Evolutionary conservation across 1,140 invertebrate species (phyloP).

Genomic region (Drosophila sp.): DNA sequence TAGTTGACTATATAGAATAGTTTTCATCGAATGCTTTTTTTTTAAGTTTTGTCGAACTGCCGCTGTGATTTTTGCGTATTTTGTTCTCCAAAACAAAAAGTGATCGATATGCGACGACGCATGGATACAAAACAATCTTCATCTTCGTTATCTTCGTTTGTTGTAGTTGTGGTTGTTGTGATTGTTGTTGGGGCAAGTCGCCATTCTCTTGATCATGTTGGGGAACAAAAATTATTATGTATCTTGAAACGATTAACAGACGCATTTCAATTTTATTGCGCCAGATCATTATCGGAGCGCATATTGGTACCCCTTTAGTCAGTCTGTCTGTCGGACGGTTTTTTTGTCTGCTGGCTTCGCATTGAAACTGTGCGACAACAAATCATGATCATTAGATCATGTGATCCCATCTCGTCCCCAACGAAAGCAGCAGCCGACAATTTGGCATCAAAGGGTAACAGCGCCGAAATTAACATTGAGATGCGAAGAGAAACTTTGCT

Average conservation of each 20-base stretch:
- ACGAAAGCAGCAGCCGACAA: slow-evolving; percentile 47
- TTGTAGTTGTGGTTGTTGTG: not conserved
- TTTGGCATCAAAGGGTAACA: slow-evolving; percentile 53
- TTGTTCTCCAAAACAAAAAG: slow-evolving; percentile 29
- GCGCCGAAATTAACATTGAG: slow-evolving; percentile 56
- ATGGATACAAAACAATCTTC: slow-evolving; percentile 53
- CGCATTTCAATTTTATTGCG: slow-evolving; percentile 80
- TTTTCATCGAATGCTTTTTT: not conserved
- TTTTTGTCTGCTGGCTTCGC: slow-evolving; percentile 34
- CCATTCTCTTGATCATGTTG: slow-evolving; percentile 37
- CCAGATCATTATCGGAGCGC: slow-evolving; percentile 71
- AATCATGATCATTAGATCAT: slow-evolving; percentile 76
- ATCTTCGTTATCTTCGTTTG: slow-evolving; percentile 34
- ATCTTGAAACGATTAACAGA: slow-evolving; percentile 76
- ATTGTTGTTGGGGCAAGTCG: slow-evolving; percentile 28
- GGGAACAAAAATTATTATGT: slow-evolving; percentile 75
- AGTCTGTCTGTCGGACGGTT: not conserved
- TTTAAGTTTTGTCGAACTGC: slow-evolving; percentile 28
- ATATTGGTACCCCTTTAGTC: slow-evolving; percentile 36
- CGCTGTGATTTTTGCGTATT: slow-evolving; percentile 75
- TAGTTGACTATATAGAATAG: slow-evolving; percentile 9
- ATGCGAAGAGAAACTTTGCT: slow-evolving; percentile 73
- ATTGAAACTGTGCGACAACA: slow-evolving; percentile 57
- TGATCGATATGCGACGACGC: slow-evolving; percentile 68
- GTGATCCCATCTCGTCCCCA: slow-evolving; percentile 36